Conservation (phyloP, 2,888 invertebrate species). For the Plemyria rubiginata region DNA sequence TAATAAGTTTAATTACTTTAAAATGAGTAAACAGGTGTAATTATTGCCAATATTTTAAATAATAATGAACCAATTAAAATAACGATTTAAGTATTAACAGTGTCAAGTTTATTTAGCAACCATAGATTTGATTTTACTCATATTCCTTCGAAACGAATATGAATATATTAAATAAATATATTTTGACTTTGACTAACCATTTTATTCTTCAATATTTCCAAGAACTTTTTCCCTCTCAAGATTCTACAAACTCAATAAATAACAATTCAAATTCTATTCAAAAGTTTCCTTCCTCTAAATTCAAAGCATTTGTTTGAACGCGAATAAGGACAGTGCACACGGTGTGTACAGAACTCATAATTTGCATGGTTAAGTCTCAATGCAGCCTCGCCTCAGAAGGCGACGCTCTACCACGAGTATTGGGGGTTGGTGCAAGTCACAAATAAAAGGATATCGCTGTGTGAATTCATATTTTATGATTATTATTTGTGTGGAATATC, state of each 20-base stretch:
- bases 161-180: no score
- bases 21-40: no score
- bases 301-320: slow-evolving; percentile 13
- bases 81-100: no score
- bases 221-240: neutral
- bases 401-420: slow-evolving; percentile 27
- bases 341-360: slow-evolving; percentile 48
- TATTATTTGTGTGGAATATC: no score
- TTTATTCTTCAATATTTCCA: no score
- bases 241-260: neutral
- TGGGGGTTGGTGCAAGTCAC: slow-evolving; percentile 24
- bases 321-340: slow-evolving; percentile 29
- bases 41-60: no score
- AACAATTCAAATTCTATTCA: neutral
- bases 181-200: no score
- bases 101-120: no score
- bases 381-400: slow-evolving; percentile 39
- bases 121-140: no score
- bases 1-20: no score
- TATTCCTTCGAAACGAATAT: no score
- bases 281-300: neutral
- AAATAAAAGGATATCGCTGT: neutral
- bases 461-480: neutral
- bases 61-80: no score
- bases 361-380: slow-evolving; percentile 59